Evolutionary conservation across 2,888 invertebrate genomes (phyloP).

Genomic region (Abscondita cerata): DNA sequence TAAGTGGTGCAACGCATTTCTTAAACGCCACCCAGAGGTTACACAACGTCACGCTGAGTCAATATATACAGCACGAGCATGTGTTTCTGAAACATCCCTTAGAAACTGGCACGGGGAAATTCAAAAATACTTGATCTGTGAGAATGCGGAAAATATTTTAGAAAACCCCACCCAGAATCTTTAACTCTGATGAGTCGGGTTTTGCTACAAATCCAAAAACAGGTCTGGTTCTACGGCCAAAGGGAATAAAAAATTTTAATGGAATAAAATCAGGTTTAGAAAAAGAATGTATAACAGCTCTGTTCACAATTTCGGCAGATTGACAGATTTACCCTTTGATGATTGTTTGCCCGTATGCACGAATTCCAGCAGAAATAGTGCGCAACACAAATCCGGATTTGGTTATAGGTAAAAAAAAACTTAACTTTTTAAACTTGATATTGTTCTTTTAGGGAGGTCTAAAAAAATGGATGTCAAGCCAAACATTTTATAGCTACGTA

Average conservation of each 20-base stretch:
- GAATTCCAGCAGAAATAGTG: conserved; percentile 28
- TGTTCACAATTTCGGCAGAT: conserved; percentile 31
- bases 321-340: conserved; percentile 23
- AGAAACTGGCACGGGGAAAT: conserved; percentile 28
- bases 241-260: conserved; percentile 23
- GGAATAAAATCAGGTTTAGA: conserved; percentile 17
- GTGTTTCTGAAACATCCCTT: conserved; percentile 25
- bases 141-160: conserved; percentile 30
- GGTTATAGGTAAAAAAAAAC: conserved; percentile 13
- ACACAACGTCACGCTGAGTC: conserved; percentile 15
- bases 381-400: conserved; percentile 27
- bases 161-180: conserved; percentile 31
- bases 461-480: too few species aligned
- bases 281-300: conserved; percentile 25
- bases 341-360: conserved; percentile 1
- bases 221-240: conserved; percentile 20
- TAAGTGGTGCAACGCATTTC: conserved; percentile 33
- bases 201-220: conserved; percentile 30
- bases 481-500: too few species aligned
- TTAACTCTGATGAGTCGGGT: conserved; percentile 32
- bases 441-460: too few species aligned
- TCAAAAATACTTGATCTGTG: conserved; percentile 17
- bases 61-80: conserved; percentile 28
- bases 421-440: too few species aligned
- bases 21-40: conserved; percentile 32